phyloP scores from a whole-genome alignment of 2,113 vertebrate genomes.

The Bombycilla garrulus region DNA sequence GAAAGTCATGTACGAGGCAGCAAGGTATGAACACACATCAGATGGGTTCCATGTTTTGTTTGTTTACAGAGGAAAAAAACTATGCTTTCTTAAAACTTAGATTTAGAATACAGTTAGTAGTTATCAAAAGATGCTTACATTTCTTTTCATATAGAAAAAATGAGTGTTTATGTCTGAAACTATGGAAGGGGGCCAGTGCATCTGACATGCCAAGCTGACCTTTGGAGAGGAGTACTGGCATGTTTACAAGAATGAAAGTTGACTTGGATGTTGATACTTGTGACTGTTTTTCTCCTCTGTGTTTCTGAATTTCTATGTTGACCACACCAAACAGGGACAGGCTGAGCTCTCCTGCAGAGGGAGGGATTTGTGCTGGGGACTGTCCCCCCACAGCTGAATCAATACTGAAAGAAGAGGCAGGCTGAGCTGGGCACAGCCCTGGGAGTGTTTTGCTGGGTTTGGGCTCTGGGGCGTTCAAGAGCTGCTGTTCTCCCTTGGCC shows the following conservation, averaged over 20 bases:
- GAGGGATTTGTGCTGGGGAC: background rate
- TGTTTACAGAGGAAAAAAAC: background rate
- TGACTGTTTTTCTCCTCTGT: background rate
- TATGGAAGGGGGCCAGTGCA: background rate
- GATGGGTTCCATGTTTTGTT: background rate
- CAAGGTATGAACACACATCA: background rate
- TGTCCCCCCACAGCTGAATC: rapidly evolving
- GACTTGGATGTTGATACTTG: background rate
- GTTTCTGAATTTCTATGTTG: background rate
- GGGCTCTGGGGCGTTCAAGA: background rate
- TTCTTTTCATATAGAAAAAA: background rate
- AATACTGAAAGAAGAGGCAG: background rate
- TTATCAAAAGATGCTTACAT: background rate
- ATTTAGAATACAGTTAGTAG: background rate
- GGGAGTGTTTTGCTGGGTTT: background rate
- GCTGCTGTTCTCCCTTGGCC: background rate
- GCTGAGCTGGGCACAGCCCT: background rate
- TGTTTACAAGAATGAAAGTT: background rate
- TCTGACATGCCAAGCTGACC: background rate
- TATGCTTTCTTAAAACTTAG: background rate
- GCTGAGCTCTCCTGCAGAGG: background rate
- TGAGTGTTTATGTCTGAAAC: background rate
- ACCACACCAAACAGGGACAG: background rate
- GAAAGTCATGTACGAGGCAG: background rate
- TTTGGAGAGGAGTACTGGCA: background rate